Conservation (phyloP, 2,888 invertebrate genomes). For the Aromia moschata region DNA sequence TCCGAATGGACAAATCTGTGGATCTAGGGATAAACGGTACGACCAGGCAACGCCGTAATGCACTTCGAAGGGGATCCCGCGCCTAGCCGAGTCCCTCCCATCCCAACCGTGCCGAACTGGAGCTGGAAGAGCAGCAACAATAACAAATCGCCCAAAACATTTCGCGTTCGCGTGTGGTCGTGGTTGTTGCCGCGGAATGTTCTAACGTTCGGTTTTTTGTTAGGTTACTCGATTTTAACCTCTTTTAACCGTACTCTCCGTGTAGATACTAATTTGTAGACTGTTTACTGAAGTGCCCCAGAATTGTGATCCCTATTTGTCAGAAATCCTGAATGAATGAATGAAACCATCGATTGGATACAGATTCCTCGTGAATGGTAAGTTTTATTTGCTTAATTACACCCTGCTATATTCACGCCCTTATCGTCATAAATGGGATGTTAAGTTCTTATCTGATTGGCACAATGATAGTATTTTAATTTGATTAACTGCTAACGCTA, state of each 20-base stretch:
- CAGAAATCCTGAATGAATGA: neutral
- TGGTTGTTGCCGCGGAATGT: too few relatives aligned
- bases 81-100: neutral
- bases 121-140: slow-evolving; percentile 17
- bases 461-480: too few relatives aligned
- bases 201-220: slow-evolving; percentile 1
- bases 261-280: neutral
- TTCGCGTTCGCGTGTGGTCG: neutral
- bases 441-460: too few relatives aligned
- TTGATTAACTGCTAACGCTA: too few relatives aligned
- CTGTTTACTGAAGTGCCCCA: slow-evolving; percentile 11
- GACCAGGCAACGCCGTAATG: slow-evolving; percentile 3
- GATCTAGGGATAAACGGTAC: too few relatives aligned
- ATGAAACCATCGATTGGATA: slow-evolving; percentile 11
- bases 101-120: slow-evolving; percentile 15
- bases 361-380: slow-evolving; percentile 18
- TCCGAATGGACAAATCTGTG: too few relatives aligned
- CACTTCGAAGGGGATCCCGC: slow-evolving; percentile 13
- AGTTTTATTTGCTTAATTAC: slow-evolving; percentile 7
- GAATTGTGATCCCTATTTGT: slow-evolving; percentile 1
- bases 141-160: slow-evolving; percentile 16
- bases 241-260: neutral
- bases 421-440: too few relatives aligned
- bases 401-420: neutral
- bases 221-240: neutral